Evolutionary conservation across 2,888 invertebrate species (phyloP).

Genomic region (Pyrrhosoma nymphula): DNA sequence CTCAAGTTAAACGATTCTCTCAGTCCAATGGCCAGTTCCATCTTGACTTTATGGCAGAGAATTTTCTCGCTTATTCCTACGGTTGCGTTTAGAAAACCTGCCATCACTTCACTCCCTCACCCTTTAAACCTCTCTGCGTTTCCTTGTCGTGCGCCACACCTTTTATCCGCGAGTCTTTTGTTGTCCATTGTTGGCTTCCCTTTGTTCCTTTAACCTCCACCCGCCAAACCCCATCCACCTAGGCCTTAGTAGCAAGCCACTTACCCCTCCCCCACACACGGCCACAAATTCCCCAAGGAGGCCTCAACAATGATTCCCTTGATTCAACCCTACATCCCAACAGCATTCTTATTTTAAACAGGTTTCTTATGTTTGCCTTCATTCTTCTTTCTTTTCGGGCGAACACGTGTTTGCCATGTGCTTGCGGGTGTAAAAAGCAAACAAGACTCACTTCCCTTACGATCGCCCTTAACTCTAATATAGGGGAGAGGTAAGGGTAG

Average conservation of each 20-base stretch:
- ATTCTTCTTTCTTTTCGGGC: neutral
- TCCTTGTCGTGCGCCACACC: neutral
- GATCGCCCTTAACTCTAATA: neutral
- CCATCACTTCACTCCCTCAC: neutral
- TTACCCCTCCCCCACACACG: neutral
- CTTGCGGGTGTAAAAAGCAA: conserved; percentile 13
- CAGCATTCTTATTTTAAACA: conserved; percentile 21
- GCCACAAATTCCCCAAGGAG: neutral
- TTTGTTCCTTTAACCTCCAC: neutral
- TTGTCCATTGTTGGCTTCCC: neutral
- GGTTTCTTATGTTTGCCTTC: neutral
- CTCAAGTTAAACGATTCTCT: too few species aligned
- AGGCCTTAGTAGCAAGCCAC: too few species aligned
- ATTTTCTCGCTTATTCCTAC: neutral
- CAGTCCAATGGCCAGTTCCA: too few species aligned
- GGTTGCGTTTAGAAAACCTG: neutral
- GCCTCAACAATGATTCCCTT: conserved; percentile 12
- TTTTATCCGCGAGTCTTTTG: conserved; percentile 32
- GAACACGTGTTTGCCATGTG: conserved; percentile 8
- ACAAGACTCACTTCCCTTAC: neutral
- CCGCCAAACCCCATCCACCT: neutral
- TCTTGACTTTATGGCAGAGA: neutral
- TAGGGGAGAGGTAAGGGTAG: neutral
- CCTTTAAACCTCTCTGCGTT: neutral
- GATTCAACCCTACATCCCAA: neutral